Percentiles rank a stretch among this genome's conserved stretches.
These are phyloP conservation scores for Pseudochirops corinnae DNA, from an alignment of 2,797 vertebrate species.

Conservation along the genomic window DNA sequence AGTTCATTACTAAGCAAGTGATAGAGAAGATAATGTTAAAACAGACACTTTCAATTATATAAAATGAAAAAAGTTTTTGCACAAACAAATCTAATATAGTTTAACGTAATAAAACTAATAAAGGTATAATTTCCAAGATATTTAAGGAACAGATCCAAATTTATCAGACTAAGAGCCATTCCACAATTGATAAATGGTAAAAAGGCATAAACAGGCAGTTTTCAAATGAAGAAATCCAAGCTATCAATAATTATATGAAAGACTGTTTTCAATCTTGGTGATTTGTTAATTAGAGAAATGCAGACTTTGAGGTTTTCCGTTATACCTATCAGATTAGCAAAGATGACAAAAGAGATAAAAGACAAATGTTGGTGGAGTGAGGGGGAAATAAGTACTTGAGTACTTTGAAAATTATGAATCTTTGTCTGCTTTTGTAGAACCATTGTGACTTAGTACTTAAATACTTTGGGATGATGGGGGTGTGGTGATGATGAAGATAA, in stretches of 20 bases:
- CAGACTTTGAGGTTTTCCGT: not conserved
- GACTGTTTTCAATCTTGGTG: not conserved
- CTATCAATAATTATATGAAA: not conserved
- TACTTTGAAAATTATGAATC: not conserved
- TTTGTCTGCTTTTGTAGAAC: not conserved
- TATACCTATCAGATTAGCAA: not conserved
- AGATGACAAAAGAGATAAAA: not conserved
- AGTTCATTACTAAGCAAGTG: not conserved
- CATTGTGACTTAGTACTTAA: not conserved
- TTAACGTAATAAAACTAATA: not conserved
- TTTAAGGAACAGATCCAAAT: not conserved
- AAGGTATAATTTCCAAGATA: not conserved
- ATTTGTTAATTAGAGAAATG: not conserved
- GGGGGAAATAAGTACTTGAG: not conserved
- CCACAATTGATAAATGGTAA: not conserved
- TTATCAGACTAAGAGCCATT: not conserved
- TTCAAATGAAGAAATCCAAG: not conserved
- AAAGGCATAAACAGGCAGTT: not conserved
- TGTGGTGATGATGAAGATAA: not conserved
- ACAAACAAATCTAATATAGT: not conserved
- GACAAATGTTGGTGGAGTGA: not conserved
- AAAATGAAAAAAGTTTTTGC: not conserved
- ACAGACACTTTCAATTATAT: not conserved
- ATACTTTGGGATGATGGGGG: not conserved
- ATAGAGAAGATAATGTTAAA: not conserved